Percentiles rank a stretch among this genome's conserved stretches.
Conservation (phyloP, 2,113 vertebrate species). For the Clarias batrachus region DNA sequence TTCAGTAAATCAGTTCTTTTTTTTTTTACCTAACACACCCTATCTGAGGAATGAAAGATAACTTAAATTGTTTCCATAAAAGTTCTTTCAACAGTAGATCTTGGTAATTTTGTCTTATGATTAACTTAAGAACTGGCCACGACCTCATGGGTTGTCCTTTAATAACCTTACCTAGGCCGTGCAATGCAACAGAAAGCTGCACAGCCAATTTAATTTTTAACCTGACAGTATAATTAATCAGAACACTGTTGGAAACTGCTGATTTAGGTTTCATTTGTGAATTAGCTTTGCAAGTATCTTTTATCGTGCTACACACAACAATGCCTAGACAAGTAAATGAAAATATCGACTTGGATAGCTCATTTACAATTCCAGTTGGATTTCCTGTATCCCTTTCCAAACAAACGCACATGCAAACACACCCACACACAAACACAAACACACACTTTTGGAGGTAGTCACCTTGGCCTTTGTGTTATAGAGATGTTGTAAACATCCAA, state of each 20-base stretch:
- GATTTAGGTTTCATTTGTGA: background rate
- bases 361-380: background rate
- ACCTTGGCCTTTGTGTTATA: background rate
- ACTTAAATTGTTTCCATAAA: background rate
- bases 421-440: background rate
- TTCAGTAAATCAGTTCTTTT: background rate
- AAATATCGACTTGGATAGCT: background rate
- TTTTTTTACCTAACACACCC: background rate
- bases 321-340: background rate
- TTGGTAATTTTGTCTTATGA: conserved; percentile 39
- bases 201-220: background rate
- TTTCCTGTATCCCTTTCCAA: background rate
- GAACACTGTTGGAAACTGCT: background rate
- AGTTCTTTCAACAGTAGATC: background rate
- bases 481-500: background rate
- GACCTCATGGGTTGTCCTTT: conserved; percentile 20
- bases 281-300: background rate
- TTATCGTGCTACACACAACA: background rate
- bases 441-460: background rate
- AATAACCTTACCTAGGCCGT: conserved; percentile 20
- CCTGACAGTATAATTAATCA: background rate
- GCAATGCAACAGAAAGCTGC: background rate
- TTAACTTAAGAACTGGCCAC: conserved; percentile 37
- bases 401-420: background rate
- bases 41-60: background rate